A percentile compares a stretch with the other conserved stretches of the same genome.
phyloP scores from a whole-genome alignment of 2,113 vertebrate species.

The Phycodurus eques region DNA sequence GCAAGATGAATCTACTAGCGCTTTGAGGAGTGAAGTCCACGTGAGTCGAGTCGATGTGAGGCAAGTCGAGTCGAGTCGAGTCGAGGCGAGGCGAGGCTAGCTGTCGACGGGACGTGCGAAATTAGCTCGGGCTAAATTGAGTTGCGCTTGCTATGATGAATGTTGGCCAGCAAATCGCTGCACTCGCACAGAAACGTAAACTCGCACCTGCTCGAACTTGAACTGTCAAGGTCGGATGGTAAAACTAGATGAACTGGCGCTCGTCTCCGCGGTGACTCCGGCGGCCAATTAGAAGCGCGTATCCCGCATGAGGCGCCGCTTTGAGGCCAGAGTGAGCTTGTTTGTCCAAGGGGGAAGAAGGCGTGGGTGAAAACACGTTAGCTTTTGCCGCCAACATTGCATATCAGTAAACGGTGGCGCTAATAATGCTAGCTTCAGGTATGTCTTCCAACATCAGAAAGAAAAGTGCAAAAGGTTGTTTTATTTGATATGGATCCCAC shows the following conservation, averaged over 20 bases:
- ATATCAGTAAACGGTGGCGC: conserved; percentile 58
- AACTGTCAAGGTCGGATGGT: conserved; percentile 18
- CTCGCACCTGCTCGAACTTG: neutral
- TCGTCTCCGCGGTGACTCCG: conserved; percentile 54
- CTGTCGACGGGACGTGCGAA: conserved; percentile 41
- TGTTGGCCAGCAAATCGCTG: conserved; percentile 50
- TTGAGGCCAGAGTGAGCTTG: conserved; percentile 58
- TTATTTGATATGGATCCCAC: conserved; percentile 72
- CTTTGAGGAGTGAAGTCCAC: neutral
- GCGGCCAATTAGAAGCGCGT: conserved; percentile 64
- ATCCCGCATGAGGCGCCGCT: conserved; percentile 54
- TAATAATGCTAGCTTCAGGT: conserved; percentile 69
- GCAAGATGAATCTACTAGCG: neutral
- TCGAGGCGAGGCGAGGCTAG: conserved; percentile 15
- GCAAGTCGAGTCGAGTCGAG: too few relatives aligned
- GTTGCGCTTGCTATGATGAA: conserved; percentile 69
- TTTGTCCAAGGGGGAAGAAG: conserved; percentile 63
- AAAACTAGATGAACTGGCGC: conserved; percentile 47
- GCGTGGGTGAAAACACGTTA: conserved; percentile 63
- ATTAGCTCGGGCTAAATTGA: conserved; percentile 59
- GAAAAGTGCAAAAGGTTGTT: conserved; percentile 70
- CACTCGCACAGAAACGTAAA: neutral
- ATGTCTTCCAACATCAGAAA: conserved; percentile 65
- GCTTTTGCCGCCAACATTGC: conserved; percentile 54
- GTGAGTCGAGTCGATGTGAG: too few relatives aligned